Evolutionary conservation across 2,113 vertebrate species (phyloP).

Genomic region (Epinephelus cyanopodus): DNA sequence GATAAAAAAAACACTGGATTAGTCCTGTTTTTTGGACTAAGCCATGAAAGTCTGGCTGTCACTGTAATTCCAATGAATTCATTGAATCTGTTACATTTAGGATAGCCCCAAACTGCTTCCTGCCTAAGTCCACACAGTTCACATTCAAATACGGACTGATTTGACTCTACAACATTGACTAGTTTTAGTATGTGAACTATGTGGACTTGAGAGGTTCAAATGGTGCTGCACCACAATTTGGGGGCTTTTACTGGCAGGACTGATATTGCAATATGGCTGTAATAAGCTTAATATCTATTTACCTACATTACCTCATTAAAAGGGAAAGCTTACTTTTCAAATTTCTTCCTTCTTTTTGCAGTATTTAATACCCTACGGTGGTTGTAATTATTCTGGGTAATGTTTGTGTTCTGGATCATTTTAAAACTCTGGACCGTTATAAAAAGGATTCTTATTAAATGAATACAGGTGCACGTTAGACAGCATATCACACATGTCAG

Average conservation of each 20-base stretch:
- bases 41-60: not conserved
- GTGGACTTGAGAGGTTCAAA: not conserved
- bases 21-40: not conserved
- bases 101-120: too few species aligned
- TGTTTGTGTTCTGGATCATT: not conserved
- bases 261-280: not conserved
- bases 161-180: not conserved
- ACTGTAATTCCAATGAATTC: not conserved
- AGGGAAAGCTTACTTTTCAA: not conserved
- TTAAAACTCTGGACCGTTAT: not conserved
- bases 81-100: too few species aligned
- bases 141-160: not conserved
- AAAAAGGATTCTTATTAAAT: not conserved
- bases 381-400: not conserved
- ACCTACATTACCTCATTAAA: not conserved
- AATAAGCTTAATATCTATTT: not conserved
- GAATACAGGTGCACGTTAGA: not conserved
- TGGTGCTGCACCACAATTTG: not conserved
- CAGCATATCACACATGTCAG: too few species aligned
- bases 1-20: not conserved
- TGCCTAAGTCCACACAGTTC: not conserved
- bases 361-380: not conserved
- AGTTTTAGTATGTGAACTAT: not conserved
- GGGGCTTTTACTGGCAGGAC: not conserved
- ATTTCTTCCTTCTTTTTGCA: not conserved